Evolutionary conservation across 1,140 invertebrate genomes (phyloP).

Genomic region (Onthophagus taurus): DNA sequence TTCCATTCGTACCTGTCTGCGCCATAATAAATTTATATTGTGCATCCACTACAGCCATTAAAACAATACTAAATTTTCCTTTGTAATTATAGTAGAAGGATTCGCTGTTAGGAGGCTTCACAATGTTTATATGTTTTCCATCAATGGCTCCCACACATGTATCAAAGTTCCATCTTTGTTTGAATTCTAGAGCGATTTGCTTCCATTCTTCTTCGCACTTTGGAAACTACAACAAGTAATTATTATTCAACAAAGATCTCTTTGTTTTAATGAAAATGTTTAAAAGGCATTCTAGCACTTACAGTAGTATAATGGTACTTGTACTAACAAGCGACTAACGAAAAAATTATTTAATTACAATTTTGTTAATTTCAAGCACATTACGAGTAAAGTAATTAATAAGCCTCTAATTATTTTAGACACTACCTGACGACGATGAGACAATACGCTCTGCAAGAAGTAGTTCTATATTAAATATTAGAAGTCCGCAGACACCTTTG

Average conservation of each 20-base stretch:
- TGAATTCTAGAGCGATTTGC: conserved; percentile 31
- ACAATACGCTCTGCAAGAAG: no score
- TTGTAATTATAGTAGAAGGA: conserved; percentile 34
- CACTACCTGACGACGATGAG: no score
- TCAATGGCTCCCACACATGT: conserved; percentile 40
- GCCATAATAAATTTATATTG: conserved; percentile 39
- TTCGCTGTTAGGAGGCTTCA: conserved; percentile 30
- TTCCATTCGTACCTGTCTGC: conserved; percentile 39
- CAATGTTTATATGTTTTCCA: conserved; percentile 38
- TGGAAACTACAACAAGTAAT: neutral
- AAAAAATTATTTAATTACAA: no score
- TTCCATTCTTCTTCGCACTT: conserved; percentile 13
- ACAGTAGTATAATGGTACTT: no score
- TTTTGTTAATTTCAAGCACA: no score
- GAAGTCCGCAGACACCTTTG: no score
- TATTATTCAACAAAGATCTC: neutral
- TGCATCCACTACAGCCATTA: conserved; percentile 42
- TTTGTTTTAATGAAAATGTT: no score
- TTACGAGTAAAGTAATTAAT: no score
- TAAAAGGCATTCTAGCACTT: no score
- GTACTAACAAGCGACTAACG: no score
- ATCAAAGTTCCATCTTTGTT: conserved; percentile 40
- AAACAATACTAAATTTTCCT: conserved; percentile 37
- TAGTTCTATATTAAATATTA: no score
- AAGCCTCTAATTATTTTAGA: no score